Evolutionary conservation across 2,888 invertebrate species (phyloP).

Genomic region (Tinea pellionella): DNA sequence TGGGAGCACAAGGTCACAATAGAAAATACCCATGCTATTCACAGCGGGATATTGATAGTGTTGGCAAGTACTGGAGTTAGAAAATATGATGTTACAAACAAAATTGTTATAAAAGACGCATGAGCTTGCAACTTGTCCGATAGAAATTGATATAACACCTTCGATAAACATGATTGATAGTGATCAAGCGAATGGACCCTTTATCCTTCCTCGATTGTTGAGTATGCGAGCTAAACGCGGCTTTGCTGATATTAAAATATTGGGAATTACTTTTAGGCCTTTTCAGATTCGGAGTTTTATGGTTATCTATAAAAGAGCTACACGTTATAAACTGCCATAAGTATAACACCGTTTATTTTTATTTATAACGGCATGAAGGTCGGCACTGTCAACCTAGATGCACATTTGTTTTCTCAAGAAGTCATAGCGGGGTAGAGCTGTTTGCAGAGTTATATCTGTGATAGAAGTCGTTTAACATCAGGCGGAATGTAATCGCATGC

Average conservation of each 20-base stretch:
- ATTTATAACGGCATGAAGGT: too few relatives aligned
- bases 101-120: constrained; percentile 42
- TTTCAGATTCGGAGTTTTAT: too few relatives aligned
- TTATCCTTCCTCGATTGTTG: neutral
- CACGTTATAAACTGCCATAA: too few relatives aligned
- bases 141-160: constrained; percentile 53
- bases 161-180: constrained; percentile 64
- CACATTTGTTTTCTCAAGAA: too few relatives aligned
- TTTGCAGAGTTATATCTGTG: too few relatives aligned
- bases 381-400: too few relatives aligned
- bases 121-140: constrained; percentile 49
- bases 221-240: neutral
- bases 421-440: too few relatives aligned
- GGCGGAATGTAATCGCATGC: too few relatives aligned
- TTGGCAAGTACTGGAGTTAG: constrained; percentile 5
- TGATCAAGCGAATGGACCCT: constrained; percentile 41
- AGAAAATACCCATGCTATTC: neutral
- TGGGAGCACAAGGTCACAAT: neutral
- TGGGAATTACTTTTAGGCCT: neutral
- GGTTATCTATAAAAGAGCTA: too few relatives aligned
- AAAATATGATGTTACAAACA: constrained; percentile 21
- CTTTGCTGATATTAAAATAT: neutral
- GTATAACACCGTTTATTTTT: too few relatives aligned
- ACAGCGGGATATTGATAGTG: constrained; percentile 9
- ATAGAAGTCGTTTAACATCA: too few relatives aligned